Base-by-base conservation (phyloP, 2,113 vertebrate species). In the Pseudolaguvia tuberculata region DNA sequence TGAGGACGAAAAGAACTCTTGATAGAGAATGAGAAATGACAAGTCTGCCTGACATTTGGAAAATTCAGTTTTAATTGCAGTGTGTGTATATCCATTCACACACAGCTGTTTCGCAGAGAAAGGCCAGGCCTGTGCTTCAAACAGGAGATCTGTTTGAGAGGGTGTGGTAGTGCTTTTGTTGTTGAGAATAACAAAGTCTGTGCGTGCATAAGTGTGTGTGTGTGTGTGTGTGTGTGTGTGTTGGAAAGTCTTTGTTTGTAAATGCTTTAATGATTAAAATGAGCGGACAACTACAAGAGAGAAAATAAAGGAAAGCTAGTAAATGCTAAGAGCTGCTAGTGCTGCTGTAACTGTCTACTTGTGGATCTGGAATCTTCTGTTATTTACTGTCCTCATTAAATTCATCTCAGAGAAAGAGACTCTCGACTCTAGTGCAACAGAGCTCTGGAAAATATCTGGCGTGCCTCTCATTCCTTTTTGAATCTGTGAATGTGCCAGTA, bases 381-480 rank as follows among this genome's bases (percentile, higher is more conserved):
- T 25, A 17, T 20, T 7, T 52, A 10, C 25, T 23, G 27, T 1
- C 42, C 2, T 27, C n/a, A 27, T 77, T 39, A 20, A 73, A 70
- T 58, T 78, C 66, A 31, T 57, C 51, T 35, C 74, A 2, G 13
- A 72, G 80, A 68, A 72, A 74, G 74, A 52, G 68, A 63, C 27
- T 35, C 65, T 78, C n/a, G 56, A 51, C 79, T 83, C 84, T 83
- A 82, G 66, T 78, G 81, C 86, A 83, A 79, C 84, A 81, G 81
- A 78, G 85, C 82, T 84, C 86, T 90, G 88, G 88, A 91, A 87
- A 88, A 89, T 80, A 83, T 88, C 87, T 84, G 83, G 84, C 83
- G 90, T 91, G 86, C 85, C 88, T 88, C 80, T 89, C 90, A 88
- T 90, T 91, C 89, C 84, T 88, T 81, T 59, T 76, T 61, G 76